Percentiles rank a stretch among this genome's conserved stretches.
phyloP scores from a whole-genome alignment of 2,888 invertebrate genomes.

The Oscheius sp. region DNA sequence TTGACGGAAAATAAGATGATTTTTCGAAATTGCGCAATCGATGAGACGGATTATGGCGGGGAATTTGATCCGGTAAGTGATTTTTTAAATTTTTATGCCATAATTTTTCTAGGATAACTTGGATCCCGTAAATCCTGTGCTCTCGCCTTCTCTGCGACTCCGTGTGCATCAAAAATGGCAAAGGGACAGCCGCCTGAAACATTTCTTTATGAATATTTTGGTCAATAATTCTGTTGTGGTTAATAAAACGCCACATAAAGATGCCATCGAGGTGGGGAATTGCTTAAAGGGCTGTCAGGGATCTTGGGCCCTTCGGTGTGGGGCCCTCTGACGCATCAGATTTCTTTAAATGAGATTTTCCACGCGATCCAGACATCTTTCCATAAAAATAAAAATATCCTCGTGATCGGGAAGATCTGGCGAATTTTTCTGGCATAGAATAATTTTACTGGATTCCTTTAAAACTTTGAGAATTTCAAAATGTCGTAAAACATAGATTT shows the following conservation, averaged over 20 bases:
- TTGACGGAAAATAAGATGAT: constrained; percentile 97
- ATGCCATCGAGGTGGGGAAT: constrained; percentile 46
- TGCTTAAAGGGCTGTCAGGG: not conserved
- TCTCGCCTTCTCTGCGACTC: constrained; percentile 4
- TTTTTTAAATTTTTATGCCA: not conserved
- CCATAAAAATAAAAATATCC: no score
- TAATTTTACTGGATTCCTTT: no score
- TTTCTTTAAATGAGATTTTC: no score
- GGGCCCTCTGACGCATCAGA: no score
- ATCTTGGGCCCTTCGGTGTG: no score
- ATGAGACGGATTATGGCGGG: constrained; percentile 50
- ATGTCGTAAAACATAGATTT: no score
- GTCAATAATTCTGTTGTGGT: constrained; percentile 96
- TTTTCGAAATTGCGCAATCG: constrained; percentile 83
- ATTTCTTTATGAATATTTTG: constrained; percentile 87
- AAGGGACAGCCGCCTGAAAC: constrained; percentile 36
- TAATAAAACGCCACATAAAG: constrained; percentile 84
- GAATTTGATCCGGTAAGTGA: constrained; percentile 36
- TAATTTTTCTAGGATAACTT: constrained; percentile 29
- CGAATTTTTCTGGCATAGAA: no score
- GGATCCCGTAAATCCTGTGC: constrained; percentile 31
- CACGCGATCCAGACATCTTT: no score
- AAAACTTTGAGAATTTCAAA: no score
- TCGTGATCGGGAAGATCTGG: no score
- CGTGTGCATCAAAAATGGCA: constrained; percentile 28